Base-by-base conservation (phyloP, 2,113 vertebrate genomes). In the Megaleporinus macrocephalus region DNA sequence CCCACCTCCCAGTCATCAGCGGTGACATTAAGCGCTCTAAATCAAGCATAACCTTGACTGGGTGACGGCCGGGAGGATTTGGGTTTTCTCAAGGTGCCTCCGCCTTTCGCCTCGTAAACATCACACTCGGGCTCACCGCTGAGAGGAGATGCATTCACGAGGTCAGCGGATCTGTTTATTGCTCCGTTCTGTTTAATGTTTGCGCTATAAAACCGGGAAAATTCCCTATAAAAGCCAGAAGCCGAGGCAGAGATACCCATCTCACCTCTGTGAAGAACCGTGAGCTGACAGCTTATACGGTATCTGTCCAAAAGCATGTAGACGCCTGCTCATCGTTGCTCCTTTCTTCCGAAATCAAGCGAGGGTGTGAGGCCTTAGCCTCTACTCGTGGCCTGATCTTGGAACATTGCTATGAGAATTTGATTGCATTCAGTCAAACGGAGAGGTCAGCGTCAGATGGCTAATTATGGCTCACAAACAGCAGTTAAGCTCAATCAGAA, bases 101-200 rank as follows among this genome's bases (percentile, higher is more conserved):
- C n/a, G 49, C 24, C 44, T 81, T 51, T 59, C 4, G 47, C 65
- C 69, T 84, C 71, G 68, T 84, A 79, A 82, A 86, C 65, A 79
- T 72, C 29, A 6, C 5, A 1, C 49, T 24, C 70, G 10, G 62
- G 44, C 70, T 68, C 59, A n/a, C 10, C 5, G 4, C 77, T 72
- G 62, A 30, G 26, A 30, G 53, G 71, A 84, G 59, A 84, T 30
- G 36, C 49, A 75, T 70, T 82, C 51, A 24, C 36, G 77, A 82
- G 82, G 80, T 82, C 83, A 76, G 51, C 11, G 18, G 65, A 79
- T 72, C 18, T 55, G 71, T 83, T 80, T 75, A 79, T 78, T 53
- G 82, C 75, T 84, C 77, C 68, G 51, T 80, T 73, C 69, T 14
- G 66, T 79, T 87, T 84, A 82, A 84, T 77, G 86, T 84, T 83